phyloP scores from a whole-genome alignment of 1,140 invertebrate species.

The Teleogryllus occipitalis region DNA sequence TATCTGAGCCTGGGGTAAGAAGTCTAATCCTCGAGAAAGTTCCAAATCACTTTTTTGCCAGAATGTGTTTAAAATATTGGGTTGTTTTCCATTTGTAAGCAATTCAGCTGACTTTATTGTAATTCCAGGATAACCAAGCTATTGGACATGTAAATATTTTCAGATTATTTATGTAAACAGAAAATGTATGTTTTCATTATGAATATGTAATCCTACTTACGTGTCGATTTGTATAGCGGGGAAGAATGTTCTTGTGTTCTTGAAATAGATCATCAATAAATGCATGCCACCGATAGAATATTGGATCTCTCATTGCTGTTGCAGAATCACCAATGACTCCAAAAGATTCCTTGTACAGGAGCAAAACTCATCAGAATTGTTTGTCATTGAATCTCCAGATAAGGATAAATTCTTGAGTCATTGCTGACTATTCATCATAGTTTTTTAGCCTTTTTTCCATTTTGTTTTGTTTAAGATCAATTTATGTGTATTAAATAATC shows the following conservation, averaged over 20 bases:
- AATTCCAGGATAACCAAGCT: constrained; percentile 57
- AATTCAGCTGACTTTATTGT: constrained; percentile 47
- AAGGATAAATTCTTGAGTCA: no score
- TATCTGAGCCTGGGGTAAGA: constrained; percentile 58
- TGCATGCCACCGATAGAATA: constrained; percentile 38
- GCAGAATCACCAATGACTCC: constrained; percentile 59
- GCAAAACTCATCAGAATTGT: no score
- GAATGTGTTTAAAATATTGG: constrained; percentile 45
- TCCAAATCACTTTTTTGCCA: constrained; percentile 61
- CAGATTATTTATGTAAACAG: no score
- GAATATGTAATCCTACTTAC: constrained; percentile 26
- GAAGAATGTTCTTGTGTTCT: constrained; percentile 34
- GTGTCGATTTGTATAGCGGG: constrained; percentile 34
- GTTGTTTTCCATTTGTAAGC: constrained; percentile 28
- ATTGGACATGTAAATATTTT: not conserved
- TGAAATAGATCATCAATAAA: constrained; percentile 38
- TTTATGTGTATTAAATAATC: no score
- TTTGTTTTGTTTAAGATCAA: no score
- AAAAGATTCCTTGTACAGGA: constrained; percentile 44
- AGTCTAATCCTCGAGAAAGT: constrained; percentile 65
- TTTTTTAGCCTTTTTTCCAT: no score
- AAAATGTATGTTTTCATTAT: no score
- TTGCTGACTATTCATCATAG: no score
- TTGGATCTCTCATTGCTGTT: constrained; percentile 56
- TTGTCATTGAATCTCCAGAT: no score